Conservation (phyloP, 2,113 vertebrate species). For the Cyprinus carpio region DNA sequence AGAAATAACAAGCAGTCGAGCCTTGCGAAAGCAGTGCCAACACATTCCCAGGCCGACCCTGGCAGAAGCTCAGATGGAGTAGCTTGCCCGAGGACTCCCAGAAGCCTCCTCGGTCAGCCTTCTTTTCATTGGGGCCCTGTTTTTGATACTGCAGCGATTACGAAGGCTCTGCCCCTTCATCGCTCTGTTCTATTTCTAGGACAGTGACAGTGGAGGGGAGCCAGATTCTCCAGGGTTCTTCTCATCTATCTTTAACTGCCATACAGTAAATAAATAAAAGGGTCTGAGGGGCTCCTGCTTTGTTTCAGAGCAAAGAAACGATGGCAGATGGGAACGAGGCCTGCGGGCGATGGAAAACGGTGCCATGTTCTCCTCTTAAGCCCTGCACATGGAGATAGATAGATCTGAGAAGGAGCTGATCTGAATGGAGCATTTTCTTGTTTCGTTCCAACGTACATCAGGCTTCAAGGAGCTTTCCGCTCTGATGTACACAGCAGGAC, state of each 20-base stretch:
- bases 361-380: not conserved
- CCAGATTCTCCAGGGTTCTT: slow-evolving; percentile 37
- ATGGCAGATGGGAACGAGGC: slow-evolving; percentile 62
- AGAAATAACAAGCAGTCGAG: not conserved
- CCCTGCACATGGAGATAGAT: not conserved
- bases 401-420: not conserved
- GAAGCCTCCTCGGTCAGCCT: slow-evolving; percentile 33
- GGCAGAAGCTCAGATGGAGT: slow-evolving; percentile 15
- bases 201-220: slow-evolving; percentile 34
- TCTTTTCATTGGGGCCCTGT: slow-evolving; percentile 43
- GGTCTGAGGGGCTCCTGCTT: slow-evolving; percentile 53
- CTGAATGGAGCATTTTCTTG: not conserved
- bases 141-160: slow-evolving; percentile 28
- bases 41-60: slow-evolving; percentile 1
- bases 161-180: slow-evolving; percentile 32
- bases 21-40: not conserved
- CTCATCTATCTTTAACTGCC: slow-evolving; percentile 54
- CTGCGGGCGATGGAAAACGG: slow-evolving; percentile 50
- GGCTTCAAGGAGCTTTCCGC: not conserved
- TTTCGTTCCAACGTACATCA: not conserved
- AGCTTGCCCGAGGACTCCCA: slow-evolving; percentile 25
- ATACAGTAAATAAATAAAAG: slow-evolving; percentile 57
- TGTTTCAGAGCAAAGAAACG: slow-evolving; percentile 56
- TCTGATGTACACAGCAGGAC: not conserved
- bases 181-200: slow-evolving; percentile 45